Conservation (phyloP, 1,140 invertebrate species). For the Planococcus citri region DNA sequence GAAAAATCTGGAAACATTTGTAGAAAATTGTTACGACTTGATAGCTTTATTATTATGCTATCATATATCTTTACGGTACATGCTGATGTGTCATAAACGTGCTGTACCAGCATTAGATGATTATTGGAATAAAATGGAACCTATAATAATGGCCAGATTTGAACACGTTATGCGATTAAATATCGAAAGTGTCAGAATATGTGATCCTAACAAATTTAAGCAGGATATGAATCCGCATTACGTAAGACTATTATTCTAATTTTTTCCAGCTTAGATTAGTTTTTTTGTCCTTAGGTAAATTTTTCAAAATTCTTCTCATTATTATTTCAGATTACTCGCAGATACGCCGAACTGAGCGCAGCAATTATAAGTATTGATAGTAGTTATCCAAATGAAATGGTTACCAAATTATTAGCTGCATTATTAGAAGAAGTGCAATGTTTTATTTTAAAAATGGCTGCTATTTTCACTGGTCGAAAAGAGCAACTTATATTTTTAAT, state of each 20-base stretch:
- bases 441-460: conserved; percentile 81
- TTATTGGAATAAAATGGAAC: conserved; percentile 69
- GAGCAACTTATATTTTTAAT: conserved; percentile 96
- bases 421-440: conserved; percentile 89
- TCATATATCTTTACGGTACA: conserved; percentile 85
- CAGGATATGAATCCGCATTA: conserved; percentile 95
- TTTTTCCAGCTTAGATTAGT: conserved; percentile 21
- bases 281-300: too few species aligned
- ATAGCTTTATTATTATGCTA: conserved; percentile 92
- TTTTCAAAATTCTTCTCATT: conserved; percentile 21
- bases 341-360: conserved; percentile 96
- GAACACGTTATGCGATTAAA: conserved; percentile 80
- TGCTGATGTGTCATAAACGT: conserved; percentile 85
- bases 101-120: conserved; percentile 84
- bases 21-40: conserved; percentile 82
- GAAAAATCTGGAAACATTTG: conserved; percentile 85
- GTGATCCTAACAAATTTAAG: conserved; percentile 79
- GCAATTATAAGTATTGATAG: conserved; percentile 89
- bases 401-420: conserved; percentile 59
- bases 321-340: conserved; percentile 72
- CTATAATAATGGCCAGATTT: conserved; percentile 66
- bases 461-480: conserved; percentile 79
- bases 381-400: conserved; percentile 74
- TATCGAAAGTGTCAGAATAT: conserved; percentile 86
- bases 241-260: conserved; percentile 45